Conservation (phyloP, 2,888 invertebrate species). For the Agrotis exclamationis region DNA sequence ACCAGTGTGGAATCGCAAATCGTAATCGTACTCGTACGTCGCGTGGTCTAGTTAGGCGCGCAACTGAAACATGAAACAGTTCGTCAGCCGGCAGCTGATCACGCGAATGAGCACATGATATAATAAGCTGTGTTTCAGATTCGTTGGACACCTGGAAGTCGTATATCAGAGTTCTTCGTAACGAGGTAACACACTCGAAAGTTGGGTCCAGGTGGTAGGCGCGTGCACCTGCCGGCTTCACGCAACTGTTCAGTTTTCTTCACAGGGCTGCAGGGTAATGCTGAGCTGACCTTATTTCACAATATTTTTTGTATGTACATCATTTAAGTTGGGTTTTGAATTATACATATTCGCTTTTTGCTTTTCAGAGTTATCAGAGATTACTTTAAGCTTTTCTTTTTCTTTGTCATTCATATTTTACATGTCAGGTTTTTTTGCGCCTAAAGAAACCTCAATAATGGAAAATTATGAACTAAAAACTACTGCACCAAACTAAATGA, state of each 20-base stretch:
- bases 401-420: background rate
- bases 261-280: slow-evolving; percentile 31
- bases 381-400: background rate
- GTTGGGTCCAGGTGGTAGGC: slow-evolving; percentile 64
- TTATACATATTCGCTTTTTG: background rate
- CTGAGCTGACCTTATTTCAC: slow-evolving; percentile 37
- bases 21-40: slow-evolving; percentile 13
- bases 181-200: slow-evolving; percentile 55
- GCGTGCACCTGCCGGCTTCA: slow-evolving; percentile 59
- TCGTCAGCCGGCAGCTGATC: slow-evolving; percentile 15
- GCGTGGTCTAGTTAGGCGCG: slow-evolving; percentile 32
- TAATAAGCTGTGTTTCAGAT: slow-evolving; percentile 44
- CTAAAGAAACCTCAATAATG: too few relatives aligned
- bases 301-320: background rate
- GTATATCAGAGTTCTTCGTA: slow-evolving; percentile 61
- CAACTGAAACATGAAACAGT: slow-evolving; percentile 48
- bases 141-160: slow-evolving; percentile 64
- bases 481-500: too few relatives aligned
- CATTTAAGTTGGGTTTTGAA: background rate
- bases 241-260: slow-evolving; percentile 54
- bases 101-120: slow-evolving; percentile 41
- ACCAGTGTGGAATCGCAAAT: slow-evolving; percentile 18
- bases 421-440: background rate
- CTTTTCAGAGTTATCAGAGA: background rate
- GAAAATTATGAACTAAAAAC: too few relatives aligned